Base-by-base conservation (phyloP, 2,113 vertebrate genomes). In the Dasyornis broadbenti region DNA sequence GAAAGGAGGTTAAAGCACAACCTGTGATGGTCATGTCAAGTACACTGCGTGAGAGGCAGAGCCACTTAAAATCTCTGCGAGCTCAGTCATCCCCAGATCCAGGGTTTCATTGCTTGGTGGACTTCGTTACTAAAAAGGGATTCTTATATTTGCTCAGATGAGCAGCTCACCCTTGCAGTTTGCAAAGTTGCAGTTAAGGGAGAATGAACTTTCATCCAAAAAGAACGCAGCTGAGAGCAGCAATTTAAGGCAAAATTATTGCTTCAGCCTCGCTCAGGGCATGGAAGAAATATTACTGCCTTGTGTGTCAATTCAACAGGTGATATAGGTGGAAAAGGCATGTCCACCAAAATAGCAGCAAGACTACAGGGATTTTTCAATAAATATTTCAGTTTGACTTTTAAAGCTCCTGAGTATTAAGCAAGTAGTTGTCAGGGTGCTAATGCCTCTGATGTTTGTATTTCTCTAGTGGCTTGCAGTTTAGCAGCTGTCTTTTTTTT, bases 271-370 rank as follows among this genome's bases (percentile, higher is more conserved):
- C 3, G 1, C 23, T 82, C 33, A 18, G 39, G 33, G 8, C 1
- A 1, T 33, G 26, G 53, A 37, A 75, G 66, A 68, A 3, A 2
- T 31, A 26, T 72, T 2, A 6, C 18, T 60, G 53, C 37, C 39
- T 50, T 50, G 33, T 50, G 17, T 40, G 19, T 63, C 59, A 44
- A 16, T 56, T 89, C 77, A 79, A 21, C 28, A 72, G 66, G 47
- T 82, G 54, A 40, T 35, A 10, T n/a, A 54, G 35, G 39, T 0
- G 0, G 35, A 59, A 80, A 92, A 76, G 54, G 30, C 49, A 65
- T 2, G 0, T 42, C 13, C 24, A 64, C 50, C 54, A 42, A 42
- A 42, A 42, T 42, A 42, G 42, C 42, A 82, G 27, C 0, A 0
- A 82, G 82, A 49, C 37, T 44, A 39, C 45, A 17, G 9, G 15